Conservation (phyloP, 2,113 vertebrate genomes). For the Catharus fuscescens region DNA sequence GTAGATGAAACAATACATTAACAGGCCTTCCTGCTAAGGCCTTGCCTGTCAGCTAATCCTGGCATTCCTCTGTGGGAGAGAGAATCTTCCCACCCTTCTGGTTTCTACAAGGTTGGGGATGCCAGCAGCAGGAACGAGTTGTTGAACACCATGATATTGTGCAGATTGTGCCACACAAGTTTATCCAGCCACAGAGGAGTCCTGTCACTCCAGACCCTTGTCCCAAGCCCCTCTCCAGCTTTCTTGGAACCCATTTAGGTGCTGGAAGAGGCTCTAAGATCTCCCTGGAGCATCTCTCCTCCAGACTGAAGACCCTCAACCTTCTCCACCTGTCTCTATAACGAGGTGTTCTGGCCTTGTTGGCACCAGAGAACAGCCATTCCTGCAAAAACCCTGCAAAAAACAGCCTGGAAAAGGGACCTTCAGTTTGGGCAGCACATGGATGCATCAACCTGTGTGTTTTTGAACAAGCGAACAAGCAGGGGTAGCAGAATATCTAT, state of each 20-base stretch:
- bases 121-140: background rate
- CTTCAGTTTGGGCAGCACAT: background rate
- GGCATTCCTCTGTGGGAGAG: background rate
- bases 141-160: background rate
- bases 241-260: background rate
- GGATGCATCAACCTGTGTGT: background rate
- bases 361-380: background rate
- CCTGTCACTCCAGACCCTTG: background rate
- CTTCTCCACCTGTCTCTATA: background rate
- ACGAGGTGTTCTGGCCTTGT: background rate
- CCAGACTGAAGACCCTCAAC: background rate
- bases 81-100: background rate
- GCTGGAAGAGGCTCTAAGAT: background rate
- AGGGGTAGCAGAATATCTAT: fast-evolving
- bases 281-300: background rate
- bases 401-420: background rate
- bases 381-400: background rate
- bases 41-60: conserved; percentile 13
- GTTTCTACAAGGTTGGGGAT: background rate
- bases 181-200: background rate
- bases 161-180: background rate
- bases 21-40: background rate
- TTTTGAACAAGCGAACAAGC: background rate
- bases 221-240: background rate
- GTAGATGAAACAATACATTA: conserved; percentile 3